Conservation (phyloP, 2,113 vertebrate genomes). For the Anser brachyrhynchus region DNA sequence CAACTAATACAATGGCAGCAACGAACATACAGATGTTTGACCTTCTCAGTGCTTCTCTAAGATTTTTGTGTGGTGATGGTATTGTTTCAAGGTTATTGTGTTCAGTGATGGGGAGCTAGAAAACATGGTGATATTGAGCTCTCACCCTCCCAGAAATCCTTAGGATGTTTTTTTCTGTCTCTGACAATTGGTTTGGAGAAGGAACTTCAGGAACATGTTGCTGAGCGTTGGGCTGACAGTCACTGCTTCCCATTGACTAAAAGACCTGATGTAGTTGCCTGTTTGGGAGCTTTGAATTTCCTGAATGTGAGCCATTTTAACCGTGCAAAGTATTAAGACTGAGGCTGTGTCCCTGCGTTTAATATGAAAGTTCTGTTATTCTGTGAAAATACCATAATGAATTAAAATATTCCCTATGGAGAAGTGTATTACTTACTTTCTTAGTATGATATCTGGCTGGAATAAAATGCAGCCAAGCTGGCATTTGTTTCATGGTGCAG, state of each 20-base stretch:
- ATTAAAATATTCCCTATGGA: slow-evolving; percentile 26
- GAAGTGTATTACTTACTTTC: not conserved
- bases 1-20: not conserved
- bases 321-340: not conserved
- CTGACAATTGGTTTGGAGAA: not conserved
- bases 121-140: accelerated
- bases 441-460: not conserved
- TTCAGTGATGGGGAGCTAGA: not conserved
- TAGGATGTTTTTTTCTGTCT: not conserved
- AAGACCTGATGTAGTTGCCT: not conserved
- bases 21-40: not conserved
- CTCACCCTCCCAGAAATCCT: not conserved
- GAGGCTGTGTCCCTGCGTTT: not conserved
- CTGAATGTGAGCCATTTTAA: not conserved
- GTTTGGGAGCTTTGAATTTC: not conserved
- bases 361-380: slow-evolving; percentile 16
- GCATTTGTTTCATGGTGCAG: slow-evolving; percentile 3
- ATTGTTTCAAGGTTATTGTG: accelerated
- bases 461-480: not conserved
- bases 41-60: not conserved
- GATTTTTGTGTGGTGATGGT: not conserved
- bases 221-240: not conserved
- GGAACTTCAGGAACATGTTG: not conserved
- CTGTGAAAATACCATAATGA: slow-evolving; percentile 5
- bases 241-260: not conserved